These are phyloP conservation scores for Mythimna albipuncta DNA, from an alignment of 2,888 invertebrate species.

Conservation along the genomic window DNA sequence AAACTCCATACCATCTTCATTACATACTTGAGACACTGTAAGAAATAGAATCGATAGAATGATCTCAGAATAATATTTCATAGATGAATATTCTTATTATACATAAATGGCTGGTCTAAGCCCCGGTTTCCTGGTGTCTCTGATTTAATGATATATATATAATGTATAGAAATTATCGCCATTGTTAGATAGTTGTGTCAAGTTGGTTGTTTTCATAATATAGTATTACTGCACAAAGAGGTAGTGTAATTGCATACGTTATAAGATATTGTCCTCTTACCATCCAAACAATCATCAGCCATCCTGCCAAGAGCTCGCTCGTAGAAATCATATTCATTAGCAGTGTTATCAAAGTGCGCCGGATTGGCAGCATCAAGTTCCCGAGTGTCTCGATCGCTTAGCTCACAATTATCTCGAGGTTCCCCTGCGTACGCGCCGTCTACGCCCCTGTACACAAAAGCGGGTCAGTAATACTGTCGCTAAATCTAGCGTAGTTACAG, in stretches of 20 bases:
- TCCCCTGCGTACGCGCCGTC: slow-evolving; percentile 92
- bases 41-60: slow-evolving; percentile 26
- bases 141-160: neutral
- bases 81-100: neutral
- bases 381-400: slow-evolving; percentile 96
- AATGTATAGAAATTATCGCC: neutral
- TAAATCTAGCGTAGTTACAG: slow-evolving; percentile 47
- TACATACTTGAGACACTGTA: slow-evolving; percentile 97
- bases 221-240: neutral
- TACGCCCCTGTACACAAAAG: slow-evolving; percentile 76
- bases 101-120: neutral
- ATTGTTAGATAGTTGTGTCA: neutral
- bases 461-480: slow-evolving; percentile 46
- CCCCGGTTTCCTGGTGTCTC: too few relatives aligned
- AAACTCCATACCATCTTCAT: slow-evolving; percentile 98
- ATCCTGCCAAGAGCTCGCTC: slow-evolving; percentile 94
- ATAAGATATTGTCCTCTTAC: slow-evolving; percentile 83
- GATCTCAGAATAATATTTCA: neutral
- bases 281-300: slow-evolving; percentile 96
- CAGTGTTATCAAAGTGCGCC: slow-evolving; percentile 95
- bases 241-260: neutral
- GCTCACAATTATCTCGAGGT: slow-evolving; percentile 95
- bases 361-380: slow-evolving; percentile 96
- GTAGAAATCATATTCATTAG: slow-evolving; percentile 95
- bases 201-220: too few relatives aligned